Base-by-base conservation (phyloP, 1,140 invertebrate species). In the Ips typographus region DNA sequence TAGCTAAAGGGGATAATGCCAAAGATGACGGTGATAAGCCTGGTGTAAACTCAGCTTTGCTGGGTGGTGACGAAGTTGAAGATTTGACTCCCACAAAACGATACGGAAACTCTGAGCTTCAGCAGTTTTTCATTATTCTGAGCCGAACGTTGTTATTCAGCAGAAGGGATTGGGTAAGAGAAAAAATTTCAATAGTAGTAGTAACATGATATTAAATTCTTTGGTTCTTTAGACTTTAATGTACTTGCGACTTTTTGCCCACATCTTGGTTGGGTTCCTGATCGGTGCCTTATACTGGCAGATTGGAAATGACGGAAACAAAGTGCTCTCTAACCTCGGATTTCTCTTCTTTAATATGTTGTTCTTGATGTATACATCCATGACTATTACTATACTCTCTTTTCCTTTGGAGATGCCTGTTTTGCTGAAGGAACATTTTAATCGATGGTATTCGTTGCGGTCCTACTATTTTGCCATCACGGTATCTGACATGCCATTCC, bases 311-410 rank as follows among this genome's bases (percentile, higher is more conserved):
- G 94, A 97, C 78, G 95, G 93, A 72, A 90, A 90, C 71, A 97
- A 98, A 84, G 94, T 96, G 39, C 88, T 97, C 56, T 97, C 95
- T 79, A 99, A 99, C 81, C 88, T 96, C 74, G 95, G 95, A 63
- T 98, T 95, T 83, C 85, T 98, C 1, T 98, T 98, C 85, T 98
- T 98, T 88, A 96, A 95, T 79, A 94, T 98, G 90, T 84, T 98
- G 71, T 98, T 98, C 85, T 88, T 98, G 52, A 98, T 98, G 93
- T 98, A 98, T 83, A 96, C 95, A 1, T 95, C 96, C 1, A 95
- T 98, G 90, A 98, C 96, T 79, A 96, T 97, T 67, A 98, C 96
- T 4, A 96, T 98, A 78, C 86, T 98, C 67, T 98, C 96, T 73
- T 98, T 98, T 83, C 96, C 96, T 0, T 82, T 98, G 70, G 96